A percentile compares a stretch with the other conserved stretches of the same genome.
Conservation (phyloP, 1,140 invertebrate genomes). For the Calycopis cecrops region DNA sequence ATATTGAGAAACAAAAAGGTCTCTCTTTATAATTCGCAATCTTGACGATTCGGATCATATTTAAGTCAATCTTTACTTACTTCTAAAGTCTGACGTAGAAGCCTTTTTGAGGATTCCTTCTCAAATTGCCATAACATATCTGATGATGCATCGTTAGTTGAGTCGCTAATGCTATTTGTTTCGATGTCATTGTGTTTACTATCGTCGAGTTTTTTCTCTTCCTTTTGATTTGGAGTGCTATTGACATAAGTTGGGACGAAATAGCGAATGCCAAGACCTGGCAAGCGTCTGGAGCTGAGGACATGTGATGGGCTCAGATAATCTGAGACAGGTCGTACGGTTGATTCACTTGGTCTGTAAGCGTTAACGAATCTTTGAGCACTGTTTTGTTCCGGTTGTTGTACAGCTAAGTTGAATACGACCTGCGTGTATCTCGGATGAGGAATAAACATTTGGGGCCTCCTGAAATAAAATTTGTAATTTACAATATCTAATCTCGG, state of each 20-base stretch:
- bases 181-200: constrained; percentile 52
- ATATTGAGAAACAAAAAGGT: no score
- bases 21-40: no score
- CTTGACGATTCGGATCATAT: no score
- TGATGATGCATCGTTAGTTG: constrained; percentile 33
- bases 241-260: constrained; percentile 48
- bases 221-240: constrained; percentile 31
- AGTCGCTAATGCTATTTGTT: constrained; percentile 38
- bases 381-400: constrained; percentile 40
- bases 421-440: constrained; percentile 64
- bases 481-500: background rate
- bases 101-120: constrained; percentile 47
- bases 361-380: constrained; percentile 61
- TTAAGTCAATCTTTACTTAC: constrained; percentile 31
- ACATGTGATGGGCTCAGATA: constrained; percentile 50
- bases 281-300: constrained; percentile 52
- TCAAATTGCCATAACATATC: constrained; percentile 60
- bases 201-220: constrained; percentile 47
- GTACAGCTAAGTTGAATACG: constrained; percentile 37
- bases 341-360: constrained; percentile 48
- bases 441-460: constrained; percentile 55
- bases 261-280: constrained; percentile 56
- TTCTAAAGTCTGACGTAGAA: constrained; percentile 44
- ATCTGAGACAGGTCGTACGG: constrained; percentile 30
- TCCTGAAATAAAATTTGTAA: constrained; percentile 34